Percentiles rank a stretch among this genome's conserved stretches.
Conservation (phyloP, 1,140 invertebrate genomes). For the Cyclina sinensis region DNA sequence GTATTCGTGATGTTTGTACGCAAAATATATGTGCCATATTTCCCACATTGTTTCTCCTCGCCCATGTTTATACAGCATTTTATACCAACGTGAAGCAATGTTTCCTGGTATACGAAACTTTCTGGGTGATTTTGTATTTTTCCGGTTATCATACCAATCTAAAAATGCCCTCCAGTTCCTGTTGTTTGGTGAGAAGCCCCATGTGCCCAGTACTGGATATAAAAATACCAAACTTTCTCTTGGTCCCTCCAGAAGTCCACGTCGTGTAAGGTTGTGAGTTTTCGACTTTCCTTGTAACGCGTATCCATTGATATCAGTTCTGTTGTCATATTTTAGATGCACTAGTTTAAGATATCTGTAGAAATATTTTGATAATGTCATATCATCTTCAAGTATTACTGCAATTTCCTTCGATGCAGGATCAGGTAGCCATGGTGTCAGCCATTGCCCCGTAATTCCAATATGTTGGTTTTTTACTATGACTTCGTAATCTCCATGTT, state of each 20-base stretch:
- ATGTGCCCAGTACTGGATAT: constrained; percentile 72
- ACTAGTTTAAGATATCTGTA: constrained; percentile 73
- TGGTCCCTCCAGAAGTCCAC: not conserved
- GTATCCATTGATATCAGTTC: constrained; percentile 70
- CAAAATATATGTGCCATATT: constrained; percentile 79
- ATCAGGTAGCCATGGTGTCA: constrained; percentile 69
- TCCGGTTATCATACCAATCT: constrained; percentile 69
- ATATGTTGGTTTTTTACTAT: constrained; percentile 66
- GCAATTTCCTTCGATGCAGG: constrained; percentile 71
- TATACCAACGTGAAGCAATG: constrained; percentile 67
- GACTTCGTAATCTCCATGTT: constrained; percentile 67
- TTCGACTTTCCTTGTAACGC: constrained; percentile 58
- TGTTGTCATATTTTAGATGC: constrained; percentile 73
- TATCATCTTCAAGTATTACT: constrained; percentile 76
- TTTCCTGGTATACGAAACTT: constrained; percentile 67
- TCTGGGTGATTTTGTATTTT: constrained; percentile 31
- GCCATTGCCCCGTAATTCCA: constrained; percentile 78
- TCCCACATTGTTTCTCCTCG: constrained; percentile 72
- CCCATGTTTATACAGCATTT: constrained; percentile 33
- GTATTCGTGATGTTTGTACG: constrained; percentile 63
- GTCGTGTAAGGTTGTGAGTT: not conserved
- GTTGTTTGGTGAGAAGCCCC: constrained; percentile 78
- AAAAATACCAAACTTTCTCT: constrained; percentile 13
- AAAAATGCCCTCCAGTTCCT: constrained; percentile 72
- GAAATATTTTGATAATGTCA: constrained; percentile 73